Evolutionary conservation across 1,140 invertebrate species (phyloP), one percentile per base, ranked within the genome.

Genomic region (Zaprionus kolodkinae): DNA sequence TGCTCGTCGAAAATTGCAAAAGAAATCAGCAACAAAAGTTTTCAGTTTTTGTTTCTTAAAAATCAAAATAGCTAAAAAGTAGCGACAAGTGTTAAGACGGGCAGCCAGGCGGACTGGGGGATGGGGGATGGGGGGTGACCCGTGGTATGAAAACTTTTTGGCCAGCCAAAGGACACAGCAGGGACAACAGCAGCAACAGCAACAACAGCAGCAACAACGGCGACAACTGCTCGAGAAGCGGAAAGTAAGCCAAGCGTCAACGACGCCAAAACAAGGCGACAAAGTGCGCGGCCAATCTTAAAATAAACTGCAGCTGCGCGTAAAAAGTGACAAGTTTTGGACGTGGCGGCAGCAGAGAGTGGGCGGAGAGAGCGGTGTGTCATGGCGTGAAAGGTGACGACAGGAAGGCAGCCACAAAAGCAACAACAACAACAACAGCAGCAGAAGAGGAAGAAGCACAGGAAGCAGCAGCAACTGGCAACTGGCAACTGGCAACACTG

Each of bases 11-110:
- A 87, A 88, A 88, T 88, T 88, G 85, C 80, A 76, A 88, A 87
- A 88, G 84, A 88, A 88, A 88, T 88, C 84, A 88, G 85, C 85
- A 88, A 88, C 77, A 88, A 88, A 88, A 89, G 85, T 88, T 87
- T 88, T 70, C 60, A 66, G 69, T 83, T 82, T 88, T 88, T 88
- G 84, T 87, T 87, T 83, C 77, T 84, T 66, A 83, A 88, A 87
- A 88, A 87, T 87, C 84, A 87, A 87, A 87, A 87, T 87, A 87
- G 84, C 84, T 84, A 87, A 87, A 87, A 87, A 84, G 84, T 88
- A 89, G 84, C 84, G 84, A 87, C 84, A 87, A 87, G 84, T 87
- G 83, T 78, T 88, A 55, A 43, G 81, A 52, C 33, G 27, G 25
- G n/a, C 21, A 13, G 40, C 25, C 13, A 36, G 7, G n/a, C n/a